Percentiles rank a stretch among this genome's conserved stretches.
Conservation (phyloP, 2,797 vertebrate genomes). For the Chelmon rostratus region DNA sequence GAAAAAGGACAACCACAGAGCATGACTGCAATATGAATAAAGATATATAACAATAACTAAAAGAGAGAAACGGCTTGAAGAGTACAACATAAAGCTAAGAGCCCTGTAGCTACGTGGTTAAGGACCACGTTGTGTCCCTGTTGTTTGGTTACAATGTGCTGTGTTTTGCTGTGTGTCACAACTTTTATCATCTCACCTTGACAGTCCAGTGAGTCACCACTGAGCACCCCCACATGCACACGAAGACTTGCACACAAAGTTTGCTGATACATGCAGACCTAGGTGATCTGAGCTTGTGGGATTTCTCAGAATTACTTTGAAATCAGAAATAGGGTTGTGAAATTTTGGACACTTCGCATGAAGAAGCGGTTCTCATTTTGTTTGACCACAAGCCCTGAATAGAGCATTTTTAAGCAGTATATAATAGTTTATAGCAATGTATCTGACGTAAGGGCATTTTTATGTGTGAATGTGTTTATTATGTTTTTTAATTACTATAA, state of each 20-base stretch:
- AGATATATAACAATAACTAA: neutral
- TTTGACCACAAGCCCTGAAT: neutral
- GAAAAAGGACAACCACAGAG: neutral
- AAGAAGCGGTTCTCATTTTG: neutral
- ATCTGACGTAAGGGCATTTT: neutral
- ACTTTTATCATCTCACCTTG: conserved; percentile 30
- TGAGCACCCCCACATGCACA: neutral
- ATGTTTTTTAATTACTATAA: neutral
- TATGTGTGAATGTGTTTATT: no score
- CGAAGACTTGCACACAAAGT: conserved; percentile 4
- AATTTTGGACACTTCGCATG: conserved; percentile 20
- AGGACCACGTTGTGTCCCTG: conserved; percentile 6
- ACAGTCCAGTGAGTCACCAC: conserved; percentile 35
- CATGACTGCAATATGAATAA: neutral
- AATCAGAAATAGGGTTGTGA: conserved; percentile 24
- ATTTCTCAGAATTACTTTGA: conserved; percentile 30
- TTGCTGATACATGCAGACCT: conserved; percentile 8
- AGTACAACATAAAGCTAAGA: neutral
- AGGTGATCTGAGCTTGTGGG: neutral
- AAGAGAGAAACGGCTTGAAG: neutral
- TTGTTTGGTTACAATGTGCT: neutral
- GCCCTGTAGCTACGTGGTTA: neutral
- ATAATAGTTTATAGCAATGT: no score
- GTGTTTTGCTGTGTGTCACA: neutral
- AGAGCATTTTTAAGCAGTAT: neutral